Evolutionary conservation across 1,140 invertebrate genomes (phyloP).

Genomic region (Papilio helenus): DNA sequence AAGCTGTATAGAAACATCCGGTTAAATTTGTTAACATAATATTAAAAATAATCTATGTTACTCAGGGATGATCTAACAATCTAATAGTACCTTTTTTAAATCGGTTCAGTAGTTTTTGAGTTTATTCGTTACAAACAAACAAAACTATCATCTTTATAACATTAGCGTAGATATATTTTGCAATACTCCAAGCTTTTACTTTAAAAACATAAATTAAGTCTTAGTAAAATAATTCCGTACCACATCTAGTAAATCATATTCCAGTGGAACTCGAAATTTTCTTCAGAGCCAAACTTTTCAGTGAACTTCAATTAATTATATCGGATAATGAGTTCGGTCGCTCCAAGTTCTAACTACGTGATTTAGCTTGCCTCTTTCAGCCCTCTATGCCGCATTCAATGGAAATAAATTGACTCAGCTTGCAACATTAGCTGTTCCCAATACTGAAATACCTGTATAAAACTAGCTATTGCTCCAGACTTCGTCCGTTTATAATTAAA

Average conservation of each 20-base stretch:
- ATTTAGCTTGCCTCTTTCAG: slow-evolving; percentile 48
- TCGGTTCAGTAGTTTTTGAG: background rate
- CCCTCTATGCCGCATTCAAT: slow-evolving; percentile 26
- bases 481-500: too few relatives aligned
- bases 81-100: background rate
- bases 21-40: background rate
- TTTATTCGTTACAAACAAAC: background rate
- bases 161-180: too few relatives aligned
- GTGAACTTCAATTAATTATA: slow-evolving; percentile 77
- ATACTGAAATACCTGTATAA: background rate
- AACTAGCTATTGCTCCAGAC: background rate
- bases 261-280: slow-evolving; percentile 48
- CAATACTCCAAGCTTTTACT: too few relatives aligned
- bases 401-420: slow-evolving; percentile 36
- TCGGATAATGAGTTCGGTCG: slow-evolving; percentile 69
- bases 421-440: background rate
- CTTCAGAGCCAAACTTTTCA: slow-evolving; percentile 63
- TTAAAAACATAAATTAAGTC: background rate
- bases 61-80: background rate
- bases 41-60: background rate
- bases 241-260: slow-evolving; percentile 45
- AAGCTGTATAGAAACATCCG: too few relatives aligned
- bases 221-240: background rate
- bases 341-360: slow-evolving; percentile 50
- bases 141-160: too few relatives aligned